Conservation (phyloP, 2,888 invertebrate species). For the Phortica okadai region DNA sequence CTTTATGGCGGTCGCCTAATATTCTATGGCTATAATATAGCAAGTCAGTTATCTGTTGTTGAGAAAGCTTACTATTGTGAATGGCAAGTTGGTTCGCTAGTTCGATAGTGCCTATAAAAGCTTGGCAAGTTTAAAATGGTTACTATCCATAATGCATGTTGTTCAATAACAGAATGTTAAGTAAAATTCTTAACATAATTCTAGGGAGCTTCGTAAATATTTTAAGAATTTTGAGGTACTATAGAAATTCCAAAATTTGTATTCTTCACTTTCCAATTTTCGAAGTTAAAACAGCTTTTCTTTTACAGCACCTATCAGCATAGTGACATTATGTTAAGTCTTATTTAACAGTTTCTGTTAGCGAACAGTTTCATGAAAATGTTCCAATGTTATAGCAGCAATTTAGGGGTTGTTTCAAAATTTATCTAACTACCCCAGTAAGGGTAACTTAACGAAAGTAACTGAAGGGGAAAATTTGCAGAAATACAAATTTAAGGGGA, state of each 20-base stretch:
- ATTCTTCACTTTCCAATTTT: no score
- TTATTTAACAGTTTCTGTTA: not conserved
- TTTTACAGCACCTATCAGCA: no score
- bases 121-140: not conserved
- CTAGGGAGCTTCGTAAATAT: no score
- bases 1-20: constrained; percentile 18
- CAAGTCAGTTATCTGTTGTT: not conserved
- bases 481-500: not conserved
- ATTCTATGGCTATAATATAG: not conserved
- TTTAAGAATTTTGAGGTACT: no score
- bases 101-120: not conserved
- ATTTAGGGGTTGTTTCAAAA: not conserved
- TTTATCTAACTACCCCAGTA: constrained; percentile 21
- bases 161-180: no score
- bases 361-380: no score
- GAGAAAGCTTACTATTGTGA: constrained; percentile 19
- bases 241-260: no score
- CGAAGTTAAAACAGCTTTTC: no score
- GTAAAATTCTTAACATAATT: no score
- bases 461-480: constrained; percentile 2
- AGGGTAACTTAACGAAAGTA: constrained; percentile 28
- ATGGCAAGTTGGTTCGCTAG: not conserved
- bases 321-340: not conserved
- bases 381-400: not conserved
- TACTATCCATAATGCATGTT: no score